Conservation (phyloP, 2,113 vertebrate genomes). For the Pungitius pungitius region DNA sequence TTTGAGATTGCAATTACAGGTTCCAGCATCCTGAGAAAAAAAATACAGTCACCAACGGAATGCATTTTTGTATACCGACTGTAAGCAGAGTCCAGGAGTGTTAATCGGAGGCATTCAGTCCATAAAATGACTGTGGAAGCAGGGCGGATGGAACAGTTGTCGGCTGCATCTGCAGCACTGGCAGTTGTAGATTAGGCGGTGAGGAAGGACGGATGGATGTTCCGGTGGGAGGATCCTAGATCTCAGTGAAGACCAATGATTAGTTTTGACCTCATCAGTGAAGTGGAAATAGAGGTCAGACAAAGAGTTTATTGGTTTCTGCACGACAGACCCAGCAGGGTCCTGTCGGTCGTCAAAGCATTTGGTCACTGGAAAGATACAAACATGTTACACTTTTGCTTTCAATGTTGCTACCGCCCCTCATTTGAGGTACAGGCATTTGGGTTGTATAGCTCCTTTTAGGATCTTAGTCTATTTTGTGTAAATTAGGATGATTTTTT, state of each 20-base stretch:
- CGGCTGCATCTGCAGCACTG: constrained; percentile 45
- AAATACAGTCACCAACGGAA: not conserved
- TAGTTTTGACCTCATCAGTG: constrained; percentile 61
- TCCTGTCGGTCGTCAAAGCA: not conserved
- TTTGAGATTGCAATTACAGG: constrained; percentile 54
- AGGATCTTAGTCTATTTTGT: constrained; percentile 24
- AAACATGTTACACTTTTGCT: not conserved
- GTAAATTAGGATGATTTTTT: constrained; percentile 29
- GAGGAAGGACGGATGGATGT: constrained; percentile 47
- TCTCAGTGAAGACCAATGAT: constrained; percentile 42
- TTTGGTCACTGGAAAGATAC: constrained; percentile 5
- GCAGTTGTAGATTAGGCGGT: constrained; percentile 34
- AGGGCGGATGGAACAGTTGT: constrained; percentile 25
- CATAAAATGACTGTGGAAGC: constrained; percentile 48
- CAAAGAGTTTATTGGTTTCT: constrained; percentile 31
- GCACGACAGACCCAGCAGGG: not conserved
- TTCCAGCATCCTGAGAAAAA: constrained; percentile 16
- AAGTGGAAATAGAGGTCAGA: constrained; percentile 60
- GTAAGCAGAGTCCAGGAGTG: constrained; percentile 56
- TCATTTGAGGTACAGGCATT: constrained; percentile 4
- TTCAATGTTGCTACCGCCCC: not conserved
- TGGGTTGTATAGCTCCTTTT: constrained; percentile 9
- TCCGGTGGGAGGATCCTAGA: constrained; percentile 18
- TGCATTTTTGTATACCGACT: constrained; percentile 38
- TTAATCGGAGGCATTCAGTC: constrained; percentile 66